phyloP scores from a whole-genome alignment of 2,797 vertebrate species.

The Peromyscus melanophrys region DNA sequence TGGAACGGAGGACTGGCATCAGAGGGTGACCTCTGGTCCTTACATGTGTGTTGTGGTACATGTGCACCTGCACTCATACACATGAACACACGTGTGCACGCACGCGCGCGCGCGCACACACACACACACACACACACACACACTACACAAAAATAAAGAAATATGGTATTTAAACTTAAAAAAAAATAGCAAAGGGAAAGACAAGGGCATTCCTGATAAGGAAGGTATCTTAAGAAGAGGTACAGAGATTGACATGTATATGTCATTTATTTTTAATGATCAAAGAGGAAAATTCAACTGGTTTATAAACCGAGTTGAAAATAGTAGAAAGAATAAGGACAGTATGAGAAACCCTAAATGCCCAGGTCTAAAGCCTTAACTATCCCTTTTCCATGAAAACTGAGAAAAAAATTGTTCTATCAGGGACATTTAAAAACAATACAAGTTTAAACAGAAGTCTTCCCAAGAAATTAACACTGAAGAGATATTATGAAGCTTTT shows the following conservation, averaged over 20 bases:
- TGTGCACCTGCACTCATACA: background rate
- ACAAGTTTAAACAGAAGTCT: constrained; percentile 45
- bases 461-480: constrained; percentile 43
- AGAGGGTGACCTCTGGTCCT: background rate
- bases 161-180: background rate
- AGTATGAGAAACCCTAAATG: background rate
- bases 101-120: background rate
- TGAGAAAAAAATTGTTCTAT: background rate
- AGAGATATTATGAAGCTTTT: constrained; percentile 51
- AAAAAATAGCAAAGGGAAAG: background rate
- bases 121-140: background rate
- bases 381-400: background rate
- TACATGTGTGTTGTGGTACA: background rate
- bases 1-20: background rate
- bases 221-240: background rate
- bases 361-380: background rate
- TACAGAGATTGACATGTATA: background rate
- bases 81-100: background rate
- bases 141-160: background rate
- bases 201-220: background rate
- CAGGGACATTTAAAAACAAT: background rate
- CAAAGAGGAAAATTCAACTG: background rate
- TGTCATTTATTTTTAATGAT: background rate
- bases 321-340: background rate
- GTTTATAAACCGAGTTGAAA: background rate